phyloP scores from a whole-genome alignment of 2,797 vertebrate genomes.

The Martes flavigula region DNA sequence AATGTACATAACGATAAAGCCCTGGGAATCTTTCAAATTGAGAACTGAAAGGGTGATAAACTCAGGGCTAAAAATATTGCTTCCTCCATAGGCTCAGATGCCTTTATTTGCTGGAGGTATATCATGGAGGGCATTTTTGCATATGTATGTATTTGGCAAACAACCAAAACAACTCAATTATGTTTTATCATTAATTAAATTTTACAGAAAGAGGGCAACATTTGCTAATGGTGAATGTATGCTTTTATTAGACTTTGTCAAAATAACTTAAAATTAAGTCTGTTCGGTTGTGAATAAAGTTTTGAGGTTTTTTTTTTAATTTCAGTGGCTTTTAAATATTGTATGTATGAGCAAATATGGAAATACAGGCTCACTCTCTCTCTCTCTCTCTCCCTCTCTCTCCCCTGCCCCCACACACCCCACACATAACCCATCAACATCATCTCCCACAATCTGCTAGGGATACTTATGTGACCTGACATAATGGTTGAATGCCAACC shows the following conservation, averaged over 20 bases:
- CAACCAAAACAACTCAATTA: slow-evolving; percentile 62
- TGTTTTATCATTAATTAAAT: slow-evolving; percentile 71
- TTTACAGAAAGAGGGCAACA: slow-evolving; percentile 45
- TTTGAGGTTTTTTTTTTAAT: neutral
- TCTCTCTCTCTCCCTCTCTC: neutral
- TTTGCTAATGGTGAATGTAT: slow-evolving; percentile 38
- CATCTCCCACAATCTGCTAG: neutral
- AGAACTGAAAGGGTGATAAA: slow-evolving; percentile 39
- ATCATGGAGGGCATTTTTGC: slow-evolving; percentile 41
- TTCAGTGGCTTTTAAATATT: slow-evolving; percentile 25
- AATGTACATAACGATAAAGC: slow-evolving; percentile 29
- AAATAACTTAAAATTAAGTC: slow-evolving; percentile 51
- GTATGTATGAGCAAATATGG: neutral
- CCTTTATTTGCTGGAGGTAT: neutral
- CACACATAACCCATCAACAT: neutral
- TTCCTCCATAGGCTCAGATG: slow-evolving; percentile 25
- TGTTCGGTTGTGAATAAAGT: slow-evolving; percentile 3
- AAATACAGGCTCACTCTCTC: neutral
- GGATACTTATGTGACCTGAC: neutral
- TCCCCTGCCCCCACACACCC: accelerated
- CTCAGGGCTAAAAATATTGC: slow-evolving; percentile 32
- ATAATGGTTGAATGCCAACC: slow-evolving; percentile 31
- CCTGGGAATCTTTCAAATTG: neutral
- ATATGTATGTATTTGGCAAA: slow-evolving; percentile 42
- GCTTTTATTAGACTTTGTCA: slow-evolving; percentile 59